Conservation (phyloP, 2,113 vertebrate species). For the Menidia beryllina region DNA sequence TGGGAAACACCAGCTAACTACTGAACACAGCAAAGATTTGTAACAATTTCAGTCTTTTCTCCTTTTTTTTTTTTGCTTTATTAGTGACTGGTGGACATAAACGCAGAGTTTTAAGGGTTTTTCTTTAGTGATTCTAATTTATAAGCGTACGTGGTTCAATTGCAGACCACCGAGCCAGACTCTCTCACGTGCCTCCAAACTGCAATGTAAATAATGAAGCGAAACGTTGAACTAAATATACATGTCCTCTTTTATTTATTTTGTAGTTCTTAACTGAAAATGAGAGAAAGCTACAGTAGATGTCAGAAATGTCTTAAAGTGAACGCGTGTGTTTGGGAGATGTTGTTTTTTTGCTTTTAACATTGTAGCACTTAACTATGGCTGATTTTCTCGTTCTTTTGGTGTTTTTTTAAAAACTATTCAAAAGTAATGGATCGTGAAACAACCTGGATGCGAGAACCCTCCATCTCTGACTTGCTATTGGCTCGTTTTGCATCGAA, state of each 20-base stretch:
- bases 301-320: neutral
- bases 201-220: neutral
- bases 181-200: neutral
- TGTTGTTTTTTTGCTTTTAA: constrained; percentile 14
- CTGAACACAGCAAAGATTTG: too few relatives aligned
- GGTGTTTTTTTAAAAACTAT: constrained; percentile 17
- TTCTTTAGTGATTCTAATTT: constrained; percentile 1
- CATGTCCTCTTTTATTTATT: constrained; percentile 42
- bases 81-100: too few relatives aligned
- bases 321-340: too few relatives aligned
- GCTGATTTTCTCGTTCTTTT: neutral
- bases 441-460: neutral
- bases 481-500: neutral
- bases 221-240: neutral
- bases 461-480: neutral
- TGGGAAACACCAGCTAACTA: too few relatives aligned
- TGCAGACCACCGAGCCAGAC: neutral
- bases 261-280: neutral
- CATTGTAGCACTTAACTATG: constrained; percentile 3
- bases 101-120: neutral
- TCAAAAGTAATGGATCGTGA: neutral
- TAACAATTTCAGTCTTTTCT: too few relatives aligned
- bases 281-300: neutral
- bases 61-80: too few relatives aligned
- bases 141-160: neutral